Percentiles rank a stretch among this genome's conserved stretches.
Evolutionary conservation across 2,888 invertebrate genomes (phyloP).

Genomic region (Sarcophaga subvicina): DNA sequence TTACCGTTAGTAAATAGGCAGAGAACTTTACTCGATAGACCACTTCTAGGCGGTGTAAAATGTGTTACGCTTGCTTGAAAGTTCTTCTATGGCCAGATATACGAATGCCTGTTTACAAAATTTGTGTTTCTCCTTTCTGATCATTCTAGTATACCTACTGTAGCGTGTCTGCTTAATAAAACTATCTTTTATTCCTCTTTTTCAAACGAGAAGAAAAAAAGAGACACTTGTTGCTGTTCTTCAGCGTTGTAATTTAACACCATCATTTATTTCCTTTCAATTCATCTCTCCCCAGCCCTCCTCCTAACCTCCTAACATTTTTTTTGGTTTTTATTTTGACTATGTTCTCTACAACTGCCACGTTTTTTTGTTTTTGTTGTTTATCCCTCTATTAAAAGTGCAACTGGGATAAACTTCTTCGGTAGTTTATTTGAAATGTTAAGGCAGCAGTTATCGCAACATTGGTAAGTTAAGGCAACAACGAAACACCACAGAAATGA

Average conservation of each 20-base stretch:
- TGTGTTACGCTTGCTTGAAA: too few relatives aligned
- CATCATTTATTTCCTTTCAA: slow-evolving; percentile 57
- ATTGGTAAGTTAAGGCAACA: slow-evolving; percentile 22
- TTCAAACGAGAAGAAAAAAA: slow-evolving; percentile 9
- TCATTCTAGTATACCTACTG: not conserved
- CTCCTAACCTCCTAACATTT: not conserved
- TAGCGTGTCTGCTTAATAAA: slow-evolving; percentile 10
- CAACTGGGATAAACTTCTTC: slow-evolving; percentile 46
- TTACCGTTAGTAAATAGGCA: too few relatives aligned
- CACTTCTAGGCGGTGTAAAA: too few relatives aligned
- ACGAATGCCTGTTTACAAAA: too few relatives aligned
- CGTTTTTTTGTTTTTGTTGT: slow-evolving; percentile 21
- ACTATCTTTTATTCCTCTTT: not conserved
- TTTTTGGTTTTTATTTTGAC: slow-evolving; percentile 32
- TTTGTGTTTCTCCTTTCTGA: not conserved
- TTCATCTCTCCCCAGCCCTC: not conserved
- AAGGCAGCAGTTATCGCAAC: slow-evolving; percentile 28
- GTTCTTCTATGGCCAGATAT: too few relatives aligned
- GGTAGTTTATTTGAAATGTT: slow-evolving; percentile 41
- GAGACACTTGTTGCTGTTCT: slow-evolving; percentile 63
- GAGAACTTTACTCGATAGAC: too few relatives aligned
- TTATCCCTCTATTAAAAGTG: slow-evolving; percentile 9
- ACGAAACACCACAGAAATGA: not conserved
- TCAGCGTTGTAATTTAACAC: slow-evolving; percentile 64
- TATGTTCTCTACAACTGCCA: not conserved